These are phyloP conservation scores for Camponotus vicinus DNA, from an alignment of 1,140 invertebrate species.

Conservation along the genomic window DNA sequence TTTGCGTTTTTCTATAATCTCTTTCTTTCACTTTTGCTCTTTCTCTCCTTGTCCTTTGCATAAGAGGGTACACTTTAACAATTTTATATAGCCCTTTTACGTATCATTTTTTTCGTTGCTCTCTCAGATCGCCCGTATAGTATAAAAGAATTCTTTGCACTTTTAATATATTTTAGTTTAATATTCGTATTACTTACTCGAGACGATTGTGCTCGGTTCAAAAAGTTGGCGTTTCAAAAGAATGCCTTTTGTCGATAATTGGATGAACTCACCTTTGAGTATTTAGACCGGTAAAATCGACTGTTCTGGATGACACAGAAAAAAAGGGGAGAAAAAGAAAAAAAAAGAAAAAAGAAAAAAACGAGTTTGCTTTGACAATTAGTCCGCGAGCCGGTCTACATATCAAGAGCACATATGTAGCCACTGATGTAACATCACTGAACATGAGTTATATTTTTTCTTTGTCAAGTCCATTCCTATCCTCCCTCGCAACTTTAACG, in stretches of 20 bases:
- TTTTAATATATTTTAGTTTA: slow-evolving; percentile 12
- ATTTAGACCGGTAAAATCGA: slow-evolving; percentile 21
- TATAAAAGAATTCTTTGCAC: background rate
- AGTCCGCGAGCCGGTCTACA: background rate
- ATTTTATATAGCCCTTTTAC: background rate
- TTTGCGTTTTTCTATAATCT: background rate
- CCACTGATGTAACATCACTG: background rate
- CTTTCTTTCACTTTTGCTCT: background rate
- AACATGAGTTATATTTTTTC: slow-evolving; percentile 17
- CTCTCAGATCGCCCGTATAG: background rate
- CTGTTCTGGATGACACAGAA: background rate
- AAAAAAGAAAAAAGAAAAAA: background rate
- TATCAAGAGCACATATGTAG: background rate
- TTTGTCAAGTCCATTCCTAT: background rate
- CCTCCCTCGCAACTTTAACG: background rate
- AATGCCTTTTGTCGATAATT: slow-evolving; percentile 41
- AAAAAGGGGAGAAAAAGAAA: background rate
- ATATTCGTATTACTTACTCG: background rate
- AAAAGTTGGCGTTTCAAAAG: slow-evolving; percentile 36
- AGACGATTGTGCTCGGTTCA: slow-evolving; percentile 7
- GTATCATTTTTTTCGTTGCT: slow-evolving; percentile 14
- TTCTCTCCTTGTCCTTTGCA: slow-evolving; percentile 11
- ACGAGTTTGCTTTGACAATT: slow-evolving; percentile 26
- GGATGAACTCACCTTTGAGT: slow-evolving; percentile 35
- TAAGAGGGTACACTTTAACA: background rate